Evolutionary conservation across 2,888 invertebrate species (phyloP).

Genomic region (Meganola albula): DNA sequence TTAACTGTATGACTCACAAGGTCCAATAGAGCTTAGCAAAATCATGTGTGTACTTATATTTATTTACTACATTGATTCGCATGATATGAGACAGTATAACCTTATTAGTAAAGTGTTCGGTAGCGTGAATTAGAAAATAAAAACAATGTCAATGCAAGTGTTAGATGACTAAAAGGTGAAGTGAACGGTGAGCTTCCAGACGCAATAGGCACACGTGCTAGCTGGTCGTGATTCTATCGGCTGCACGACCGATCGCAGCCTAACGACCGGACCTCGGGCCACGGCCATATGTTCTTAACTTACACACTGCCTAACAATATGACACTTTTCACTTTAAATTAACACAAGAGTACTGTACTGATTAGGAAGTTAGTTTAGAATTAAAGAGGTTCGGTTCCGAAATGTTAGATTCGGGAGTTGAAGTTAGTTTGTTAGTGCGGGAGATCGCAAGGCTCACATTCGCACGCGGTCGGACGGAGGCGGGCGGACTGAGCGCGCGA

Average conservation of each 20-base stretch:
- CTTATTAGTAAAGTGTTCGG: background rate
- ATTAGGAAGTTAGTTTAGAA: constrained; percentile 16
- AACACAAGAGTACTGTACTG: constrained; percentile 27
- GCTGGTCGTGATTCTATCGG: constrained; percentile 63
- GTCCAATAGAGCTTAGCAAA: constrained; percentile 22
- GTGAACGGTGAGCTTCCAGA: constrained; percentile 71
- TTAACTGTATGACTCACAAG: constrained; percentile 23
- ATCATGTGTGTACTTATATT: constrained; percentile 24
- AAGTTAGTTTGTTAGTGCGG: constrained; percentile 28
- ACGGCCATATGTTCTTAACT: constrained; percentile 68
- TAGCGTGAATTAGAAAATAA: constrained; percentile 40
- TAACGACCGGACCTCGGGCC: constrained; percentile 56
- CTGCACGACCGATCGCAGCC: constrained; percentile 45
- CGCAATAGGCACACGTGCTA: constrained; percentile 64
- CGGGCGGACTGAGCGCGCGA: constrained; percentile 52
- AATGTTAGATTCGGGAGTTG: constrained; percentile 22
- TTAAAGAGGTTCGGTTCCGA: background rate
- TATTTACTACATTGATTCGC: no score
- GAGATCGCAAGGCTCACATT: constrained; percentile 24
- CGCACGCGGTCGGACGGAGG: constrained; percentile 31
- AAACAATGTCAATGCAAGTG: constrained; percentile 49
- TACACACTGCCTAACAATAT: constrained; percentile 55
- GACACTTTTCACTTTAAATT: constrained; percentile 58
- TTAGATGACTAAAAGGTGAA: constrained; percentile 62
- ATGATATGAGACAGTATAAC: no score